Percentiles rank a stretch among this genome's conserved stretches.
Conservation (phyloP, 2,888 invertebrate species). For the Hyppa rectilinea region DNA sequence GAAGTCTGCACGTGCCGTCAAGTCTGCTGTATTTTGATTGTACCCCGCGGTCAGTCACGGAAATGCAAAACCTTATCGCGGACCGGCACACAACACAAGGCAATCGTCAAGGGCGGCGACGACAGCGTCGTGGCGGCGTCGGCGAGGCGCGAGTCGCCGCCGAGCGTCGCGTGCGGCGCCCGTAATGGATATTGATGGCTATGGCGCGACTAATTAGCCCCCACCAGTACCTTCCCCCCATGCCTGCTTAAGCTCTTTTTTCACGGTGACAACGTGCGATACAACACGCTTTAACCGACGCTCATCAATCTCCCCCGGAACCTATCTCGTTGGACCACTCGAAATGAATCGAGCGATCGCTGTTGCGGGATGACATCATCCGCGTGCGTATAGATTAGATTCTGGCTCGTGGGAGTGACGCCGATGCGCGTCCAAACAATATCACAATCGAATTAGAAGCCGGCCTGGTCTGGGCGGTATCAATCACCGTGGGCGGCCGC, state of each 20-base stretch:
- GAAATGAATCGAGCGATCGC: slow-evolving; percentile 73
- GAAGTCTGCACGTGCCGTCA: slow-evolving; percentile 58
- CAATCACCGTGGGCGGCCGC: slow-evolving; percentile 89
- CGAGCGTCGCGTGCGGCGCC: slow-evolving; percentile 88
- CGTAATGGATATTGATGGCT: slow-evolving; percentile 90
- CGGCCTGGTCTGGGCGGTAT: slow-evolving; percentile 85
- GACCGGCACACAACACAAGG: slow-evolving; percentile 73
- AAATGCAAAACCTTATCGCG: slow-evolving; percentile 84
- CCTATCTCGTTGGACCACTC: slow-evolving; percentile 75
- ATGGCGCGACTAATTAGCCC: slow-evolving; percentile 88
- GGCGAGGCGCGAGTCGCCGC: slow-evolving; percentile 67
- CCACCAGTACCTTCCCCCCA: slow-evolving; percentile 78
- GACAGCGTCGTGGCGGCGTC: slow-evolving; percentile 66
- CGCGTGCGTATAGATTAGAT: slow-evolving; percentile 76
- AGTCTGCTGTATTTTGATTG: slow-evolving; percentile 70
- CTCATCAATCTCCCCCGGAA: slow-evolving; percentile 77
- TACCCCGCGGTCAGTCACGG: slow-evolving; percentile 74
- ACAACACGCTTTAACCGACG: slow-evolving; percentile 71
- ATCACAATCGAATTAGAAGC: slow-evolving; percentile 88
- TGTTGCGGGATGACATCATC: slow-evolving; percentile 79
- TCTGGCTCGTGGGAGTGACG: slow-evolving; percentile 78
- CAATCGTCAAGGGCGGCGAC: slow-evolving; percentile 73
- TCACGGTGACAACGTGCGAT: slow-evolving; percentile 73
- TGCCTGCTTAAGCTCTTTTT: slow-evolving; percentile 74
- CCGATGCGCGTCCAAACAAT: slow-evolving; percentile 84